These are phyloP conservation scores for Temnothorax curvispinosus DNA, from an alignment of 1,140 invertebrate species.

Conservation along the genomic window DNA sequence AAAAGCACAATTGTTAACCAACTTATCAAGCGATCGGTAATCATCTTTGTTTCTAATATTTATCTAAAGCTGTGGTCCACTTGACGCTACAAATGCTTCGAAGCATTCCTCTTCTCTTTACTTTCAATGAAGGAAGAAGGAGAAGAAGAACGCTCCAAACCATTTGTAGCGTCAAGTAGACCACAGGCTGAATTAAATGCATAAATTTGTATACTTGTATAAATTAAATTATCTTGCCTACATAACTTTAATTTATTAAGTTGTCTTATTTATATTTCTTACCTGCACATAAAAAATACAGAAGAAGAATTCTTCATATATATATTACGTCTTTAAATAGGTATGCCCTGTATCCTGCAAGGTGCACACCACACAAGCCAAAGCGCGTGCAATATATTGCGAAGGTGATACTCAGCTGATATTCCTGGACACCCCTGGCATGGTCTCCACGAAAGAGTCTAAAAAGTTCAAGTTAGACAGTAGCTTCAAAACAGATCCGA, in stretches of 20 bases:
- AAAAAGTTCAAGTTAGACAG: constrained; percentile 90
- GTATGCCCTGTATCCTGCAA: constrained; percentile 95
- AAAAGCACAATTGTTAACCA: constrained; percentile 98
- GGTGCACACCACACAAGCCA: constrained; percentile 94
- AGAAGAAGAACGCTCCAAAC: too few species aligned
- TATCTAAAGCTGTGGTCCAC: too few species aligned
- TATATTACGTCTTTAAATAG: constrained; percentile 82
- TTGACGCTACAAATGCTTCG: too few species aligned
- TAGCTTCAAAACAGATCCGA: constrained; percentile 89
- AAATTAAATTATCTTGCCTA: too few species aligned
- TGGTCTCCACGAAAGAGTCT: constrained; percentile 89
- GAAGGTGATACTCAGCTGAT: constrained; percentile 93
- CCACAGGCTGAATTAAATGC: too few species aligned
- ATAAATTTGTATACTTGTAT: too few species aligned
- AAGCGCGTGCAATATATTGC: constrained; percentile 90
- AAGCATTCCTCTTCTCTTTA: too few species aligned
- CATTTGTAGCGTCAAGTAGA: too few species aligned
- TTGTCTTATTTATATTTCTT: not conserved
- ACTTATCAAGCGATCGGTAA: constrained; percentile 92
- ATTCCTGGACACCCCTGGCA: constrained; percentile 95
- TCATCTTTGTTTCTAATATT: constrained; percentile 13
- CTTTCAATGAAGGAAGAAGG: too few species aligned
- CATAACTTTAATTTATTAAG: not conserved
- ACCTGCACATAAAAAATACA: not conserved
- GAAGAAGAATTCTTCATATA: not conserved